Percentiles rank a stretch among this genome's conserved stretches.
Conservation (phyloP, 2,113 vertebrate species). For the Sakesphorus luctuosus region DNA sequence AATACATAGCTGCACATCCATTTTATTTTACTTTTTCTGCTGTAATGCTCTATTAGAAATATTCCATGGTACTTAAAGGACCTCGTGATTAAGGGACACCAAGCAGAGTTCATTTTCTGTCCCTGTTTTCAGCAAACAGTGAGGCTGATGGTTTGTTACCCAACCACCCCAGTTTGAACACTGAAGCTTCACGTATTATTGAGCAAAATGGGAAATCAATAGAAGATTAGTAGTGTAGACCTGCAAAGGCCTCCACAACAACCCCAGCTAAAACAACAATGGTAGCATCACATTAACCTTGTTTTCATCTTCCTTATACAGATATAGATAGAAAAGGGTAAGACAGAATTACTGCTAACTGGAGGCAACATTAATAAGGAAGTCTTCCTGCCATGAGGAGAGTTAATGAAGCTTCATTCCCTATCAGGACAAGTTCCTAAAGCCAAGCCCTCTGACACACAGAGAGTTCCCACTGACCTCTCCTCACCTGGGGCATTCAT, state of each 20-base stretch:
- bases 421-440: neutral
- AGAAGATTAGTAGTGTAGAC: neutral
- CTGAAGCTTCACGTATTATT: neutral
- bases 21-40: neutral
- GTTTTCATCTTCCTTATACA: neutral
- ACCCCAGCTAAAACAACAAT: neutral
- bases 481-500: neutral
- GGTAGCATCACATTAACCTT: neutral
- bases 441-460: neutral
- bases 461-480: neutral
- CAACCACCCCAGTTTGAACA: neutral
- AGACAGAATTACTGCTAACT: neutral
- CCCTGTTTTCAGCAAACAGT: neutral
- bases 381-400: neutral
- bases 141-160: neutral
- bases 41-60: neutral
- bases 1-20: neutral
- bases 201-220: neutral
- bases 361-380: neutral
- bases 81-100: neutral
- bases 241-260: neutral
- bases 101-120: neutral
- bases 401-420: neutral
- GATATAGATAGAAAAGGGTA: neutral
- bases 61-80: neutral